Evolutionary conservation across 2,797 vertebrate species (phyloP), one percentile per base, ranked within the genome.

Genomic region (Centropyge bicolor): DNA sequence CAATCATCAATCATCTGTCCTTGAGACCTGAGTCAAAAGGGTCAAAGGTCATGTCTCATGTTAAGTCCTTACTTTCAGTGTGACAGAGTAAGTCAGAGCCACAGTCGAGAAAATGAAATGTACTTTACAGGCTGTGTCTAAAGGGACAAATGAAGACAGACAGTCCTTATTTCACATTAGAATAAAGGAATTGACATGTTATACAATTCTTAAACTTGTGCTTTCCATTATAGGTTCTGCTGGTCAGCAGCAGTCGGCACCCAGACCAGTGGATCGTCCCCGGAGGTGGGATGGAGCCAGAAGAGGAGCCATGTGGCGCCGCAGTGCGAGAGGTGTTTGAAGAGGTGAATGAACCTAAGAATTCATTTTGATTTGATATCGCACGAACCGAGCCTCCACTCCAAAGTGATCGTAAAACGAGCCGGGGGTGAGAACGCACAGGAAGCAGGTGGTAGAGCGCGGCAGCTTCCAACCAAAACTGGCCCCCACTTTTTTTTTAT

Each of bases 251-350:
- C 92, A 99, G 98, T 92, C 96, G 98, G 56, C 97, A 99, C 65
- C 98, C 98, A 31, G 98, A 99, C 87, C 98, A 99, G 78, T 99
- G 98, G 98, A 99, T 99, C 75, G 98, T 99, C 41, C 98, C 98
- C 0, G 98, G 98, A 79, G 98, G 98, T 78, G 98, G 98, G 67
- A 98, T 99, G 98, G 98, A 99, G 91, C 98, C 98, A 0, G 98
- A 99, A 85, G 98, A 99, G 83, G 98, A 99, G 85, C 98, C 98
- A 0, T 97, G 98, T 1, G 97, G 97, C 0, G 98, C 98, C 5
- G 98, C 98, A 0, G 96, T 99, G 66, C 95, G 98, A 89, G 98
- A 99, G 77, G 98, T 99, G 22, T 99, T 98, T 78, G 98, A 99
- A 91, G 98, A 99, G 97, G 98, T 99, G 91, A 97, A 68, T 80